Conservation (phyloP, 53 echinoderm and acorn worm genomes). For the Antedon mediterranea region DNA sequence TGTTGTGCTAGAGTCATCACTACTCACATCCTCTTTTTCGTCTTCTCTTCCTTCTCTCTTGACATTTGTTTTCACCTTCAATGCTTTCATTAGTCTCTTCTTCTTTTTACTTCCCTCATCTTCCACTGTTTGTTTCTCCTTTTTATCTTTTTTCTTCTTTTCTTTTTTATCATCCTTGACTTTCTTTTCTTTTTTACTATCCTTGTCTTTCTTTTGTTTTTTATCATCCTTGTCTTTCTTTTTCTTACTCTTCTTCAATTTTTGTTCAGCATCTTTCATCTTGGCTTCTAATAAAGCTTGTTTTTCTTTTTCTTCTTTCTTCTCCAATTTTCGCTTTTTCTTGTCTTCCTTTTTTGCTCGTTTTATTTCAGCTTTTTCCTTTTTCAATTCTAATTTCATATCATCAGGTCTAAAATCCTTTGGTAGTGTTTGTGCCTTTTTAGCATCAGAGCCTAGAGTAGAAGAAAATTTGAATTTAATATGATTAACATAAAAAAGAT, state of each 20-base stretch:
- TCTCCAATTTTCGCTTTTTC: neutral
- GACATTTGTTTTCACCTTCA: neutral
- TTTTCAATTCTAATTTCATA: constrained; percentile 16
- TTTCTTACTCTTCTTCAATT: neutral
- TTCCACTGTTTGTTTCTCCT: neutral
- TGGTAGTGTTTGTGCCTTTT: constrained; percentile 28
- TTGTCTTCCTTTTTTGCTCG: neutral
- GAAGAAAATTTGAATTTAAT: neutral
- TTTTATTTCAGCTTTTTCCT: constrained; percentile 13
- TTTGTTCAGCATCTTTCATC: neutral
- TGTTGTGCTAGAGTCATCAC: neutral
- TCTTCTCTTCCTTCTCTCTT: neutral
- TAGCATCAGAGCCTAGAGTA: constrained; percentile 10
- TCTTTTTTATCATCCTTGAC: neutral
- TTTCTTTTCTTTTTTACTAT: neutral
- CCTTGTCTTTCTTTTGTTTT: neutral
- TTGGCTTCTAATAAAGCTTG: neutral
- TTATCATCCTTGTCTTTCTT: neutral
- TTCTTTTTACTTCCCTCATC: neutral
- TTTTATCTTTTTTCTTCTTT: neutral
- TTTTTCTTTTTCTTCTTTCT: neutral
- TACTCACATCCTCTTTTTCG: neutral
- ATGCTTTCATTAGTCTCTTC: neutral
- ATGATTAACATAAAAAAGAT: too few species aligned
- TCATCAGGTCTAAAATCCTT: constrained; percentile 42